Conservation (phyloP, 1,140 invertebrate genomes). For the Nautilus pompilius region DNA sequence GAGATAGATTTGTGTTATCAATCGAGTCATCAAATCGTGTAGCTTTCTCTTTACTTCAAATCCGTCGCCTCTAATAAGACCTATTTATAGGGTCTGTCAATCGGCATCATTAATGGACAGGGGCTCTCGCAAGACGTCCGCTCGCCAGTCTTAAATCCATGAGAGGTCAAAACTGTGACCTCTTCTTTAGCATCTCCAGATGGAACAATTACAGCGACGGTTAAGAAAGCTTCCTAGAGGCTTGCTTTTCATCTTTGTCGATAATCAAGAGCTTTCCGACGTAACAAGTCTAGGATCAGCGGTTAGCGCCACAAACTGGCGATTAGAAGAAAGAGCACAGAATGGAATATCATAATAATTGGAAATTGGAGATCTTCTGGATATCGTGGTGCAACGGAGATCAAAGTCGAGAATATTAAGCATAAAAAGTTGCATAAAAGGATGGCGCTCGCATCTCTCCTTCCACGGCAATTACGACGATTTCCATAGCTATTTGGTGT, state of each 20-base stretch:
- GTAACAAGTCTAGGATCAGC: background rate
- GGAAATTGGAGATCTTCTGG: background rate
- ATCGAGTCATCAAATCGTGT: background rate
- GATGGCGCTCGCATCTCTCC: background rate
- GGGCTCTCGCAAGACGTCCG: background rate
- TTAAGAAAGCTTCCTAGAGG: background rate
- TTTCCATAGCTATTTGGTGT: background rate
- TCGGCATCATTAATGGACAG: background rate
- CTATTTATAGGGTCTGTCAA: background rate
- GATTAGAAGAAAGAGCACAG: background rate
- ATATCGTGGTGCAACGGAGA: background rate
- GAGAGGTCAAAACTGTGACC: background rate
- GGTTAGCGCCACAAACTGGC: too few species aligned
- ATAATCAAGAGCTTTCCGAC: background rate
- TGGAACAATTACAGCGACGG: background rate
- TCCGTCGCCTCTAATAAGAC: background rate
- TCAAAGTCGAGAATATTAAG: background rate
- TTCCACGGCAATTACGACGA: background rate
- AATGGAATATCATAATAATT: background rate
- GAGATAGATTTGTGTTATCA: background rate
- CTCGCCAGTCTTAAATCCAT: background rate
- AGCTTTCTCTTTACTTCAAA: background rate
- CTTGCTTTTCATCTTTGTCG: background rate
- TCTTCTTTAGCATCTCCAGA: background rate
- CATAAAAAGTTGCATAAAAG: background rate